Evolutionary conservation across 23 tunicate genomes (phyloP), one percentile per base, ranked within the genome.

Genomic region (Styela plicata): DNA sequence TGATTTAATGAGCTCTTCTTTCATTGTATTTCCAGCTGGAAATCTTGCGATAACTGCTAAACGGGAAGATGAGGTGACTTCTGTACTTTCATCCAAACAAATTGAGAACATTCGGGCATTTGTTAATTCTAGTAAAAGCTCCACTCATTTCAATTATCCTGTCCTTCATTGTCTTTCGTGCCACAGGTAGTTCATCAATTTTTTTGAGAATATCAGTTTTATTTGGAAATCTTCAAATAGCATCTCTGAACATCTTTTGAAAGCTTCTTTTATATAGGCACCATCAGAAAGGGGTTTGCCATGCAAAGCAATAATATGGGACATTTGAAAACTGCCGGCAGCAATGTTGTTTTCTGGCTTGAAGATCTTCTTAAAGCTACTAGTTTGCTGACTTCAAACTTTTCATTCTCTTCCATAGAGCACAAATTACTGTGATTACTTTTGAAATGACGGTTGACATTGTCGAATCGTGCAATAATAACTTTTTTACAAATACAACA

Each of bases 221-320:
- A 63, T 84, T 76, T 2, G 87, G 87, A 84, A 84, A 63, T 84
- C 87, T 63, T 70, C 82, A 74, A 84, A 84, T 52, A 84, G 63
- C 82, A 73, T 27, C 69, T 83, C 69, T 73, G 80, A 73, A 26
- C 80, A 83, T 3, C 34, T 83, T 73, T 37, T 44, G 31, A 63
- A 75, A 64, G 36, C 87, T 75, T 74, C 28, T 84, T 84, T 84
- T 75, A 84, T 25, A 34, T 74, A 75, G 7, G 28, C 87, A 34
- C 87, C 87, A 75, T 76, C 87, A 74, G 87, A 74, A 84, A 84
- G 74, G 31, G 82, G 82, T 76, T 84, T 84, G 61, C 87, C 82
- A 84, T 74, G 57, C 73, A 74, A 61, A 84, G 87, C 82, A 84
- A 84, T 84, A 75, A 73, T 26, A 74, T 74, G 74, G 73, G 87